Conservation (phyloP, 2,113 vertebrate genomes). For the Hippoglossus stenolepis region DNA sequence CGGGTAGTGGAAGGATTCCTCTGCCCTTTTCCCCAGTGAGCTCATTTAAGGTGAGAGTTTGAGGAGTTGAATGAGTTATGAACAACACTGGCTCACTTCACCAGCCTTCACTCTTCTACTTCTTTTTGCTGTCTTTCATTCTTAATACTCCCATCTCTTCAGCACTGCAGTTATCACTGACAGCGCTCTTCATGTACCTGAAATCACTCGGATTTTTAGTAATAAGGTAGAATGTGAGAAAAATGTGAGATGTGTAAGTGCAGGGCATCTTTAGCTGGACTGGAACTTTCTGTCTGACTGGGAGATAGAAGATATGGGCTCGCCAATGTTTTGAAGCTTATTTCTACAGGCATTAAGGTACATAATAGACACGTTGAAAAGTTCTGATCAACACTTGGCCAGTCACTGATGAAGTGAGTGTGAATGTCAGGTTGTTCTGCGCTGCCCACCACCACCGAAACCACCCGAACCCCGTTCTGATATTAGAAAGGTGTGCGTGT, state of each 20-base stretch:
- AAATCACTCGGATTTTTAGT: constrained; percentile 30
- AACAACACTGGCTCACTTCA: constrained; percentile 33
- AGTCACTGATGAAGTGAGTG: no score
- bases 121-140: constrained; percentile 17
- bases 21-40: constrained; percentile 63
- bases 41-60: constrained; percentile 76
- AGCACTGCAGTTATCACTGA: constrained; percentile 8
- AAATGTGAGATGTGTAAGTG: not conserved
- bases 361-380: no score
- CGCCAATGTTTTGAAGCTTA: no score
- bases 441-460: no score
- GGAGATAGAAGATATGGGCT: no score
- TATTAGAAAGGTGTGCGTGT: no score
- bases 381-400: no score
- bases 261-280: not conserved
- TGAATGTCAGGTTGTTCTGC: no score
- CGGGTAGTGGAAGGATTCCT: constrained; percentile 29
- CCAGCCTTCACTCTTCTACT: constrained; percentile 6
- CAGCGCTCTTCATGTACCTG: constrained; percentile 15
- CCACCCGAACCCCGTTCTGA: no score
- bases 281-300: not conserved
- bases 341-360: no score
- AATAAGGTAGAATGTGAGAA: constrained; percentile 15
- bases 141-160: constrained; percentile 9
- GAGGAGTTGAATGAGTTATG: constrained; percentile 59